Conservation (phyloP, 2,888 invertebrate species). For the Noctua janthina region DNA sequence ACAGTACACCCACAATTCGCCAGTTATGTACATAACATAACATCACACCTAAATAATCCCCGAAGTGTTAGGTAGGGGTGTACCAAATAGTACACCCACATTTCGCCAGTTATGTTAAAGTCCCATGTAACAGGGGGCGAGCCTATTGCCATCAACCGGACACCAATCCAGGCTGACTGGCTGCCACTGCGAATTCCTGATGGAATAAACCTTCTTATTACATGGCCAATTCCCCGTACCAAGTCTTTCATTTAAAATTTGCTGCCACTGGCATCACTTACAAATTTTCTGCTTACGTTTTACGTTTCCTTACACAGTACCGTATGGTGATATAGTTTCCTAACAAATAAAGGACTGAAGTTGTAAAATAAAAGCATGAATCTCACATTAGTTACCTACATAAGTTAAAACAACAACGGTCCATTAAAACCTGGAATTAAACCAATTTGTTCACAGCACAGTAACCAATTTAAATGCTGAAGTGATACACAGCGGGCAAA, state of each 20-base stretch:
- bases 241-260: neutral
- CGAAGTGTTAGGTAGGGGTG: too few relatives aligned
- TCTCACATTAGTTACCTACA: neutral
- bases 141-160: too few relatives aligned
- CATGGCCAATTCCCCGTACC: neutral
- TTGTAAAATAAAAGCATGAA: neutral
- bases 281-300: neutral
- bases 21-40: too few relatives aligned
- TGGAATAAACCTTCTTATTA: too few relatives aligned
- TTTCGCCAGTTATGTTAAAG: too few relatives aligned
- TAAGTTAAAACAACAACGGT: constrained; percentile 9
- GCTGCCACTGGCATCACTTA: neutral
- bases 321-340: neutral
- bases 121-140: too few relatives aligned
- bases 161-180: too few relatives aligned
- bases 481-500: constrained; percentile 40
- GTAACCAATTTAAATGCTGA: constrained; percentile 52
- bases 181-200: too few relatives aligned
- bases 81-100: too few relatives aligned
- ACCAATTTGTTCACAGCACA: constrained; percentile 31
- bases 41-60: too few relatives aligned
- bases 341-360: neutral
- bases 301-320: neutral
- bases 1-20: too few relatives aligned
- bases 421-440: constrained; percentile 15